Base-by-base conservation (phyloP, 2,797 vertebrate genomes). In the Diceros bicornis region DNA sequence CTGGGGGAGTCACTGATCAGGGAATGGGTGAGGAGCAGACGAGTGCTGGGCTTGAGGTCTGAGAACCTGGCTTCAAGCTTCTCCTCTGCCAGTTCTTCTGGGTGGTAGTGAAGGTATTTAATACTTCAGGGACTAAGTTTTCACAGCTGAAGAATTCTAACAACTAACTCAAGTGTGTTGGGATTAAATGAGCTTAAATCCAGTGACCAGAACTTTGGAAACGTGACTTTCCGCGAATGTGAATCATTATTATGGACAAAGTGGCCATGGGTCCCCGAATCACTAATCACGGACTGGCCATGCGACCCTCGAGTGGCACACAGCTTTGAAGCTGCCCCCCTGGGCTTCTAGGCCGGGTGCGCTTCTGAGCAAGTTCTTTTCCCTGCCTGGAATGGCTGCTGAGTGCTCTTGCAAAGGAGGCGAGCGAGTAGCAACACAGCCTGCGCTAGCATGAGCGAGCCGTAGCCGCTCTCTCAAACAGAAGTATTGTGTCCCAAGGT, bases 401-500 rank as follows among this genome's bases (percentile, higher is more conserved):
- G 10, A 62, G 57, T 9, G 29, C 59, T 89, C 61, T 78, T 2
- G 68, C 68, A 50, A 32, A 62, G 21, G 12, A n/a, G 69, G 27
- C 0, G 20, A 55, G 91, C 50, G 7, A 25, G 59, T 68, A 71
- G 82, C 78, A 37, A 12, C 3, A 68, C 69, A 74, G 85, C 41
- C 50, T 0, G 0, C 66, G 47, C 69, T 7, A 21, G 14, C 3
- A 0, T 4, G 12, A n/a, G 32, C 4, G 2, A 20, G 12, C 59
- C 1, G 17, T 50, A 7, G 34, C 34, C 0, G 1, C 47, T 32
- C 21, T 64, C 18, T 75, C 82, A 84, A 27, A 27, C 59, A 68
- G 52, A 85, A 69, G 82, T 37, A 94, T 92, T 92, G 66, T 94
- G 90, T 96, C 96, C 92, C 95, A 91, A 97, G 95, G 95, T 94